Conservation (phyloP, 2,888 invertebrate genomes). For the Phlogophora meticulosa region DNA sequence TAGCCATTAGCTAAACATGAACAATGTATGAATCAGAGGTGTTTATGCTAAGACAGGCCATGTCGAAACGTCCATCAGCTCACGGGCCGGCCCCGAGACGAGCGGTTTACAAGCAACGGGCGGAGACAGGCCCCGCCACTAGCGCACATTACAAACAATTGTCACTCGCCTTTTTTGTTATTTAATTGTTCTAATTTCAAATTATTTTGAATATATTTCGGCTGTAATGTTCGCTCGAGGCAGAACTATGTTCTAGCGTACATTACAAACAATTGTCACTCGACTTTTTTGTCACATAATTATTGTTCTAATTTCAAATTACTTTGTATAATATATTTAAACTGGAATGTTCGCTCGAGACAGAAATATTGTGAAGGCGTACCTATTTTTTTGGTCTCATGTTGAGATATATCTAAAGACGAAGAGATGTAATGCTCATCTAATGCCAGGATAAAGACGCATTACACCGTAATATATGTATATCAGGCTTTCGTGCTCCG, state of each 20-base stretch:
- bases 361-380: neutral
- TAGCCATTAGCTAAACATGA: slow-evolving; percentile 79
- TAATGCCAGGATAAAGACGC: slow-evolving; percentile 57
- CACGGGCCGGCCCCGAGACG: slow-evolving; percentile 69
- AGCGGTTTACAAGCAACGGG: slow-evolving; percentile 77
- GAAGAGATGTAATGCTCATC: slow-evolving; percentile 50
- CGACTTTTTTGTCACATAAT: slow-evolving; percentile 54
- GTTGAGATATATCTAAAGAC: slow-evolving; percentile 30
- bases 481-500: slow-evolving; percentile 61
- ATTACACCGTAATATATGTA: slow-evolving; percentile 60
- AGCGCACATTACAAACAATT: slow-evolving; percentile 55
- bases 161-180: slow-evolving; percentile 50
- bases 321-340: slow-evolving; percentile 44
- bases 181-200: slow-evolving; percentile 61
- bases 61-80: slow-evolving; percentile 84
- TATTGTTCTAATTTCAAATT: slow-evolving; percentile 61
- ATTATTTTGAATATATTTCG: slow-evolving; percentile 46
- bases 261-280: slow-evolving; percentile 53
- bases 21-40: slow-evolving; percentile 84
- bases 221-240: slow-evolving; percentile 26
- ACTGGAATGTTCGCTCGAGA: slow-evolving; percentile 27
- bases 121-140: slow-evolving; percentile 67
- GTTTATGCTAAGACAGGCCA: slow-evolving; percentile 79
- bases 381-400: slow-evolving; percentile 9
- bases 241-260: slow-evolving; percentile 53